Evolutionary conservation across 2,888 invertebrate genomes (phyloP).

Genomic region (Vandiemenella viatica): DNA sequence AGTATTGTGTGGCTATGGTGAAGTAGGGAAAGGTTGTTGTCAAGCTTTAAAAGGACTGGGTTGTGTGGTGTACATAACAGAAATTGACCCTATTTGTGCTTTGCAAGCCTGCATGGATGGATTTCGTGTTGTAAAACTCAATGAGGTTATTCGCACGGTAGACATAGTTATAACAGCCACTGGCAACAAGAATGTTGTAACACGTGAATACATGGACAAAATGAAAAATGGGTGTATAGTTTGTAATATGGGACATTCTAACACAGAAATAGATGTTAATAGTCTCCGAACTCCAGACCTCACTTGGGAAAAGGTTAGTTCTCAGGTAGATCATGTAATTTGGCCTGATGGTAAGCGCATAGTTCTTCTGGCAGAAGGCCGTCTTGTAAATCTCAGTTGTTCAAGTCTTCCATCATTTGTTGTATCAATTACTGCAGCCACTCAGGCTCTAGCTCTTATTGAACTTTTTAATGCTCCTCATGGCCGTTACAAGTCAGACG

Average conservation of each 20-base stretch:
- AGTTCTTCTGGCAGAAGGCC: constrained; percentile 83
- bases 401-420: constrained; percentile 96
- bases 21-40: constrained; percentile 93
- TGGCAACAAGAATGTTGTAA: constrained; percentile 92
- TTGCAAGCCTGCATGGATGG: constrained; percentile 97
- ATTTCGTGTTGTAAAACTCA: constrained; percentile 83
- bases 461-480: constrained; percentile 92
- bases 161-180: constrained; percentile 97
- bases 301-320: constrained; percentile 93
- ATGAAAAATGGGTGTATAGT: constrained; percentile 92
- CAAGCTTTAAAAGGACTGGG: constrained; percentile 89
- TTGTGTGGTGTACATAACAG: constrained; percentile 82
- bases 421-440: constrained; percentile 92
- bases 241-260: constrained; percentile 95
- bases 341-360: constrained; percentile 96
- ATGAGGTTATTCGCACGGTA: constrained; percentile 80
- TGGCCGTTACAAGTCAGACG: constrained; percentile 91
- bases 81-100: constrained; percentile 96
- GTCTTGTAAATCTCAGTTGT: constrained; percentile 89
- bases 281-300: constrained; percentile 83
- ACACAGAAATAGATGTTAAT: constrained; percentile 90
- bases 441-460: constrained; percentile 91
- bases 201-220: constrained; percentile 87
- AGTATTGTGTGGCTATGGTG: constrained; percentile 90
- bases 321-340: constrained; percentile 96